Conservation (phyloP, 35 echinoderm and acorn worm species). For the Amphiura filiformis region DNA sequence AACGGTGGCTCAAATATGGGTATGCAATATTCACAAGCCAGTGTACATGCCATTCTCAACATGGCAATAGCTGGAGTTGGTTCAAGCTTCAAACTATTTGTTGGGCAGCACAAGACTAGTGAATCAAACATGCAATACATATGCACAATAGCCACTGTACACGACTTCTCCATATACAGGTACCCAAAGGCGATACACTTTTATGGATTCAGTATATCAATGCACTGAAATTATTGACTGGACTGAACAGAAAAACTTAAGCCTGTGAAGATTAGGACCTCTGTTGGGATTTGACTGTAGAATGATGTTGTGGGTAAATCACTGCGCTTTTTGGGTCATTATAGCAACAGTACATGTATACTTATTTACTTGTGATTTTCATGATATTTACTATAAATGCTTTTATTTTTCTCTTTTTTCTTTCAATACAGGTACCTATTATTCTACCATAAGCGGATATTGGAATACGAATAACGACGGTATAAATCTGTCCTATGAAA, state of each 20-base stretch:
- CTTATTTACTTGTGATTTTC: not conserved
- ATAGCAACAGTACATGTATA: not conserved
- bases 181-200: no score
- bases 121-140: no score
- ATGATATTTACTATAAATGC: not conserved
- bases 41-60: no score
- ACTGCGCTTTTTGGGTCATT: not conserved
- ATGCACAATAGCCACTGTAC: no score
- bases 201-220: no score
- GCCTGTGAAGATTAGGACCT: not conserved
- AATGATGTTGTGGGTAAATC: not conserved
- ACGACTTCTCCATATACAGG: no score
- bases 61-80: no score
- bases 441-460: slow-evolving; percentile 91
- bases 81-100: no score
- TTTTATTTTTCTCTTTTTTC: slow-evolving; percentile 11
- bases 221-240: no score
- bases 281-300: not conserved
- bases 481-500: not conserved
- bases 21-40: no score
- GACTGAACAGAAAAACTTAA: not conserved
- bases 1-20: no score
- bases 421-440: slow-evolving; percentile 73
- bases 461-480: slow-evolving; percentile 82
- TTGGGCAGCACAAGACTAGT: no score